These are phyloP conservation scores for Platycheirus rosarum DNA, from an alignment of 2,888 invertebrate species.

Conservation along the genomic window DNA sequence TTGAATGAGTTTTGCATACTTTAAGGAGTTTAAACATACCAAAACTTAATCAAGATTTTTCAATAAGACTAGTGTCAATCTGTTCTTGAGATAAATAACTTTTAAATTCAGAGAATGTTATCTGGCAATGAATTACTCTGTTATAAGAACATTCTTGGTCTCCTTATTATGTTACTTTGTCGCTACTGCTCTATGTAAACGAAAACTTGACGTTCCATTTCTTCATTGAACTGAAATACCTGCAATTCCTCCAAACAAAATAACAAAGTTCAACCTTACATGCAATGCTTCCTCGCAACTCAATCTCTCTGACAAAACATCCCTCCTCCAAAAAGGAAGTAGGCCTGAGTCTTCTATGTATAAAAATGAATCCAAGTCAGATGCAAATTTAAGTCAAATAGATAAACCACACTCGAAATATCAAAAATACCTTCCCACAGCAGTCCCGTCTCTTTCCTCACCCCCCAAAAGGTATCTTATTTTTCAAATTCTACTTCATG, in stretches of 20 bases:
- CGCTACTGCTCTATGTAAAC: too few species aligned
- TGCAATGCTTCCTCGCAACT: constrained; percentile 9
- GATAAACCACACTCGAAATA: constrained; percentile 69
- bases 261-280: constrained; percentile 11
- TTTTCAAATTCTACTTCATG: constrained; percentile 55
- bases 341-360: neutral
- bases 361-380: constrained; percentile 36
- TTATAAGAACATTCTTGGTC: too few species aligned
- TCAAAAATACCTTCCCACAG: constrained; percentile 20
- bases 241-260: neutral
- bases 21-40: too few species aligned
- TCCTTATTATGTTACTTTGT: too few species aligned
- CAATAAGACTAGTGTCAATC: too few species aligned
- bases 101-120: too few species aligned
- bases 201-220: too few species aligned
- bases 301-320: neutral
- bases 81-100: too few species aligned
- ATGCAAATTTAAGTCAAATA: constrained; percentile 57
- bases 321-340: neutral
- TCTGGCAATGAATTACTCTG: too few species aligned
- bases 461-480: constrained; percentile 53
- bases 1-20: too few species aligned
- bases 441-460: constrained; percentile 1
- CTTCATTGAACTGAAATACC: too few species aligned
- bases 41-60: too few species aligned